Evolutionary conservation across 2,888 invertebrate genomes (phyloP).

Genomic region (Zelleria hepariella): DNA sequence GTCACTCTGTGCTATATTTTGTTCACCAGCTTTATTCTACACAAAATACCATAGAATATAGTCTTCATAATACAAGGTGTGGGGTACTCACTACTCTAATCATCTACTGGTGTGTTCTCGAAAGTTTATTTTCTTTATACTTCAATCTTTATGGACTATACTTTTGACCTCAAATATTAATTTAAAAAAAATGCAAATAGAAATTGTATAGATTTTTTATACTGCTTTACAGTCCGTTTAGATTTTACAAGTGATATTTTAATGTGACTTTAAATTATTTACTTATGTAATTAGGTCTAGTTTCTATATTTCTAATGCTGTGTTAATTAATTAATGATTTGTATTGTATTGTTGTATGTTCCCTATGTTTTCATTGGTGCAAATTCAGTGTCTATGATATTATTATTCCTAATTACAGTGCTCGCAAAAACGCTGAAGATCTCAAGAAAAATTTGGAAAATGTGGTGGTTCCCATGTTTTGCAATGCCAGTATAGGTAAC

Average conservation of each 20-base stretch:
- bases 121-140: too few species aligned
- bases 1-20: too few species aligned
- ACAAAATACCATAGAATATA: too few species aligned
- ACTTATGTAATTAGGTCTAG: neutral
- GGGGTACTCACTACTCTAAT: too few species aligned
- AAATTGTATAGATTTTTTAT: too few species aligned
- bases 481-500: conserved; percentile 88
- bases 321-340: neutral
- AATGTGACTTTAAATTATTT: neutral
- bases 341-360: neutral
- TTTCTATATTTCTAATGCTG: neutral
- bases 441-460: conserved; percentile 94
- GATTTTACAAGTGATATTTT: neutral
- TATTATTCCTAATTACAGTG: conserved; percentile 80
- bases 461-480: conserved; percentile 98
- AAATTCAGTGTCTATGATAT: conserved; percentile 67
- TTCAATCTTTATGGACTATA: too few species aligned
- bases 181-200: too few species aligned
- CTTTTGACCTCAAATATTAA: too few species aligned
- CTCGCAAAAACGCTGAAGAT: conserved; percentile 94
- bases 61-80: too few species aligned
- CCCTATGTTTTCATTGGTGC: conserved; percentile 19
- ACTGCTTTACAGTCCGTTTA: too few species aligned
- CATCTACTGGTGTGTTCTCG: too few species aligned
- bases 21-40: too few species aligned